Evolutionary conservation across 2,113 vertebrate genomes (phyloP), one percentile per base, ranked within the genome.

Genomic region (Xenus cinereus): DNA sequence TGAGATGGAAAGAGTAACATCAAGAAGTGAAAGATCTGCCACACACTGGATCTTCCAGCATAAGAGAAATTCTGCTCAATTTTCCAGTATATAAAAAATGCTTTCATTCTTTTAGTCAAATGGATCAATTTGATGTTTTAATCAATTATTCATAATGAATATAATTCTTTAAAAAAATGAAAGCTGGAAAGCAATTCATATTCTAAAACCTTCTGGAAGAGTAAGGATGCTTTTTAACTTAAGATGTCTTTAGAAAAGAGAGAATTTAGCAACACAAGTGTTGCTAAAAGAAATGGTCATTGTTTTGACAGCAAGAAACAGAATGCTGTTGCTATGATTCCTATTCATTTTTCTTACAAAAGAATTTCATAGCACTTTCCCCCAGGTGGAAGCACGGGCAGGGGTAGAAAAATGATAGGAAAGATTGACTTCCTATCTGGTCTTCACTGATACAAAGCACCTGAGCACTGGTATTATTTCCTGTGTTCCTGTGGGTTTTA

Each of bases 341-440:
- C 56, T 73, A 45, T 85, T 64, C 30, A 33, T 81, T 84, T 93
- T 75, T 72, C 79, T 75, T 53, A 64, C n/a, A 37, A 41, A 92
- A 89, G 33, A 71, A 89, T 90, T 45, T 78, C 51, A 32, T 63
- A 75, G 43, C 33, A 26, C 51, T 71, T 90, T 90, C 43, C 86
- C 30, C 43, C 39, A 69, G 75, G 50, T 80, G 21, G 46, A 67
- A 77, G 48, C 5, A 8, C 14, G 79, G 54, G 35, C 69, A 76
- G 28, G 17, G 48, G 35, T 63, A 64, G 69, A 89, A 84, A 95
- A 93, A 81, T 64, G 0, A 39, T 27, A 51, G 60, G 37, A 56
- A 83, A 81, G 45, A n/a, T 62, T 56, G 4, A n/a, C 15, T 91
- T 83, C 35, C 21, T 90, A 9, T 63, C 51, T 67, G 6, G 26